Evolutionary conservation across 2,797 vertebrate genomes (phyloP).

Genomic region (Xenopus petersii): DNA sequence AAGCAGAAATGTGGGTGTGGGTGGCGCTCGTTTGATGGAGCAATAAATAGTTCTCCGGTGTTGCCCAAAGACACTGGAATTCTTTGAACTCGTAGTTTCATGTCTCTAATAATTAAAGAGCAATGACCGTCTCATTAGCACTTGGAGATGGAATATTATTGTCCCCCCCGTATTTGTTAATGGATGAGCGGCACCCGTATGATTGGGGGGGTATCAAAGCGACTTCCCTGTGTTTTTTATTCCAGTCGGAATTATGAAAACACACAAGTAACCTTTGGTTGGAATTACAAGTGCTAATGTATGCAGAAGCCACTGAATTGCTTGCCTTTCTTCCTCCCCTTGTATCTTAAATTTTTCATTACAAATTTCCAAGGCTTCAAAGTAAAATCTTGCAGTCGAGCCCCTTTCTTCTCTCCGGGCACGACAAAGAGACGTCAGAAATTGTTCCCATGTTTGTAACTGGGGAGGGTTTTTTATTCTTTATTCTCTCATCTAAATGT

Average conservation of each 20-base stretch:
- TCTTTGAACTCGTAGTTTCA: slow-evolving; percentile 83
- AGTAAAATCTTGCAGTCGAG: slow-evolving; percentile 81
- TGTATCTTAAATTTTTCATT: slow-evolving; percentile 97
- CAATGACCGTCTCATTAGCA: slow-evolving; percentile 88
- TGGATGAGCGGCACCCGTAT: slow-evolving; percentile 74
- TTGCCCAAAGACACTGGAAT: slow-evolving; percentile 72
- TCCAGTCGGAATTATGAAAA: slow-evolving; percentile 93
- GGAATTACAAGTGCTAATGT: slow-evolving; percentile 91
- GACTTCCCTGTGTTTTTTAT: slow-evolving; percentile 89
- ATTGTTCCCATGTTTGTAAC: slow-evolving; percentile 83
- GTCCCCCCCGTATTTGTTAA: slow-evolving; percentile 77
- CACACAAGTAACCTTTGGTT: slow-evolving; percentile 89
- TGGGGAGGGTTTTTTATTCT: slow-evolving; percentile 54
- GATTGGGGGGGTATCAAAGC: slow-evolving; percentile 90
- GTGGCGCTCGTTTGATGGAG: slow-evolving; percentile 50
- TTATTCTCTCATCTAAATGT: slow-evolving; percentile 90
- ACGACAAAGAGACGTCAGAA: slow-evolving; percentile 93
- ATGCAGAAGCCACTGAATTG: slow-evolving; percentile 90
- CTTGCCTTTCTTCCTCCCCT: slow-evolving; percentile 82
- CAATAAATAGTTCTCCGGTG: slow-evolving; percentile 64
- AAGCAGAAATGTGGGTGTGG: slow-evolving; percentile 24
- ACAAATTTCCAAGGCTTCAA: slow-evolving; percentile 93
- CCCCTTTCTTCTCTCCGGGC: slow-evolving; percentile 81
- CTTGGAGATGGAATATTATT: slow-evolving; percentile 77
- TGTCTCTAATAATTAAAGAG: slow-evolving; percentile 91